phyloP scores from a whole-genome alignment of 30 jellyfish, hydroid and myxozoan species.

The Aurelia sp. region DNA sequence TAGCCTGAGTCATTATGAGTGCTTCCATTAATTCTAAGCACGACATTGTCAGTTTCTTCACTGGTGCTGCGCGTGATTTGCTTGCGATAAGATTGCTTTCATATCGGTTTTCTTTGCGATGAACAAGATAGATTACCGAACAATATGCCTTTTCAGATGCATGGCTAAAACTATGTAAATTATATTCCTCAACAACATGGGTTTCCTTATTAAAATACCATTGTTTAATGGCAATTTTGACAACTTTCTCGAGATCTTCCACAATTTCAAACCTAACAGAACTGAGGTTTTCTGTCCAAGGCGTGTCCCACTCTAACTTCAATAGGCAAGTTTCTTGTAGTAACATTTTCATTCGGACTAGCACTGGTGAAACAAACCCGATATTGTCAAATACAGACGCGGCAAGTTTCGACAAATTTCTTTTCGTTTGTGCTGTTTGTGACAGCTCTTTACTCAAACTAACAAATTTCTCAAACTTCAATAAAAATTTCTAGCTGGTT shows the following conservation, averaged over 20 bases:
- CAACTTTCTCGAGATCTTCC: neutral
- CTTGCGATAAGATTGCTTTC: neutral
- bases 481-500: neutral
- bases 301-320: slow-evolving; percentile 11
- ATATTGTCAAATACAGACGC: slow-evolving; percentile 15
- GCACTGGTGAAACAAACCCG: neutral
- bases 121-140: neutral
- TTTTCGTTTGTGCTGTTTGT: neutral
- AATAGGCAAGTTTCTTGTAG: neutral
- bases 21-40: neutral
- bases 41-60: neutral
- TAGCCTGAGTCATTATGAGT: no score
- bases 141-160: slow-evolving; percentile 9
- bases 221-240: neutral
- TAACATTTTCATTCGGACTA: neutral
- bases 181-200: neutral
- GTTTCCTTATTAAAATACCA: neutral
- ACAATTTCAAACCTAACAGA: neutral
- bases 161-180: neutral
- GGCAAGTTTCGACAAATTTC: slow-evolving; percentile 1
- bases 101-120: neutral
- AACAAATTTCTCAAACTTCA: neutral
- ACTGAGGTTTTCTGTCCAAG: slow-evolving; percentile 5
- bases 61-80: neutral
- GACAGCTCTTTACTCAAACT: neutral